phyloP scores from a whole-genome alignment of 2,888 invertebrate genomes.

The Parnassius smintheus region DNA sequence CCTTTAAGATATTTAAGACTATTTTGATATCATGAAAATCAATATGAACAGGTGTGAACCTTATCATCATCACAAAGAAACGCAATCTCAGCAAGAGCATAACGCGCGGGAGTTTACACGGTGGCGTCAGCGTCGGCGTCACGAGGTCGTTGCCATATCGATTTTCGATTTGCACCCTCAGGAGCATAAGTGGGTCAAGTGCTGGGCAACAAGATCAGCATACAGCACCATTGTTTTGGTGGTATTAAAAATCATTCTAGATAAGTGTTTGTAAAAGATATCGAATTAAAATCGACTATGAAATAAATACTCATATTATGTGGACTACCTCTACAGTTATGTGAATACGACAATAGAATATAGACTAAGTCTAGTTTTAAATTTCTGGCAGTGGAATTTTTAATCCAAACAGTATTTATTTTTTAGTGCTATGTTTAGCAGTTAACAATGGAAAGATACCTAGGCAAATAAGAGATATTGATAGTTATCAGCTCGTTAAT shows the following conservation, averaged over 20 bases:
- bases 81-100: slow-evolving; percentile 12
- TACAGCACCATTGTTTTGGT: slow-evolving; percentile 6
- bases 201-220: slow-evolving; percentile 54
- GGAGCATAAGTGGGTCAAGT: slow-evolving; percentile 72
- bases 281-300: background rate
- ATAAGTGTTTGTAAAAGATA: background rate
- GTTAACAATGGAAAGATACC: too few species aligned
- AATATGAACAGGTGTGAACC: background rate
- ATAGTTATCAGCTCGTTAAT: too few species aligned
- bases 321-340: too few species aligned
- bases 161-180: slow-evolving; percentile 76
- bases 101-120: slow-evolving; percentile 56
- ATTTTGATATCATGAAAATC: too few species aligned
- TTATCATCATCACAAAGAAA: slow-evolving; percentile 9
- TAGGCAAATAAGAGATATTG: too few species aligned
- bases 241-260: background rate
- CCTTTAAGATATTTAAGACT: too few species aligned
- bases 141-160: slow-evolving; percentile 64
- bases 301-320: too few species aligned
- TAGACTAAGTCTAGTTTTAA: too few species aligned
- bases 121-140: slow-evolving; percentile 48
- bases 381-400: too few species aligned
- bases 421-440: too few species aligned
- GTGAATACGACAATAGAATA: too few species aligned
- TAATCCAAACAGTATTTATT: too few species aligned